These are phyloP conservation scores for Drosophila arawakana DNA, from an alignment of 1,140 invertebrate species.

Conservation along the genomic window DNA sequence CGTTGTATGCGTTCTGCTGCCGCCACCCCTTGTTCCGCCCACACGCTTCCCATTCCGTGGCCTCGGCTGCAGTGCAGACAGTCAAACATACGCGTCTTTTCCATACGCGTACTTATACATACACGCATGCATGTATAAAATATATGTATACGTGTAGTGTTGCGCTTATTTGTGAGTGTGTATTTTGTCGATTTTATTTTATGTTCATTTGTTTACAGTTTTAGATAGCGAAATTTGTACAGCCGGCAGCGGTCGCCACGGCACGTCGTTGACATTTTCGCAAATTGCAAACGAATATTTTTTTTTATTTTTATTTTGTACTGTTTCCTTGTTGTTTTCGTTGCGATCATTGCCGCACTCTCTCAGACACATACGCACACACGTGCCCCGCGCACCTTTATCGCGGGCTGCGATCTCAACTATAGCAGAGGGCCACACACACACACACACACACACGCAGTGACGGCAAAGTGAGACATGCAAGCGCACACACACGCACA, in stretches of 20 bases:
- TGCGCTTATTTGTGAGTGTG: slow-evolving; percentile 13
- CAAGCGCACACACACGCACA: slow-evolving; percentile 17
- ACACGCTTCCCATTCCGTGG: slow-evolving; percentile 44
- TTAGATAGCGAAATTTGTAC: slow-evolving; percentile 82
- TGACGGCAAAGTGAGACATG: slow-evolving; percentile 12
- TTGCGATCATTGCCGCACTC: slow-evolving; percentile 50
- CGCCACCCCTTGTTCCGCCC: slow-evolving; percentile 33
- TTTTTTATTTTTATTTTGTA: slow-evolving; percentile 26
- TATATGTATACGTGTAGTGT: slow-evolving; percentile 18
- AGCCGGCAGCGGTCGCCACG: slow-evolving; percentile 49
- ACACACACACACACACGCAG: slow-evolving; percentile 19
- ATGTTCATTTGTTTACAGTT: slow-evolving; percentile 83
- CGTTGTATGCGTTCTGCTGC: slow-evolving; percentile 46
- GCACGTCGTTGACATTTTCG: slow-evolving; percentile 76
- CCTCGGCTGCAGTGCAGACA: slow-evolving; percentile 71
- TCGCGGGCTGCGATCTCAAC: slow-evolving; percentile 43
- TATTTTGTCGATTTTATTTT: slow-evolving; percentile 80
- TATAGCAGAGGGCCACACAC: slow-evolving; percentile 35
- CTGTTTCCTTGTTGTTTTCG: not conserved
- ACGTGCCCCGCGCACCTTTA: slow-evolving; percentile 49
- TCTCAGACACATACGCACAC: slow-evolving; percentile 25
- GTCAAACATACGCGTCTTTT: slow-evolving; percentile 19
- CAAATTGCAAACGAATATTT: slow-evolving; percentile 79
- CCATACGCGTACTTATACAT: slow-evolving; percentile 13
- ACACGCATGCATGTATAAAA: slow-evolving; percentile 11